Conservation (phyloP, 2,797 vertebrate species). For the Babyrousa celebensis region DNA sequence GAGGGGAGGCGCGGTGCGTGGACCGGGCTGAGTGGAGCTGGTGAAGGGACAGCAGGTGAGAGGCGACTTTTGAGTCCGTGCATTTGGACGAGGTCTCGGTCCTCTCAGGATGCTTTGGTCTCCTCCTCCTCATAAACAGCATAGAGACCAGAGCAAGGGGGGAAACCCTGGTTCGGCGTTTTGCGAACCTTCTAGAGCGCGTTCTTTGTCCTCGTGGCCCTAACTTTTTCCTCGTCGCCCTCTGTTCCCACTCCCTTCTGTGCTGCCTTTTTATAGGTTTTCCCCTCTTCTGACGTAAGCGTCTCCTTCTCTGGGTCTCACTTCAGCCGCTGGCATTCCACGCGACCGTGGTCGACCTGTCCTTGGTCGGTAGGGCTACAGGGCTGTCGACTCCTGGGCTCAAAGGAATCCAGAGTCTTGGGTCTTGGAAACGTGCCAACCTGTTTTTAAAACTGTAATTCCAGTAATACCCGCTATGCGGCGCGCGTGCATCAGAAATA, state of each 20-base stretch:
- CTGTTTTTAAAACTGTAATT: background rate
- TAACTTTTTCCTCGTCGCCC: background rate
- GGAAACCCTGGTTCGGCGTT: accelerated
- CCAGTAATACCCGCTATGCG: background rate
- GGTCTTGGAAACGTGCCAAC: background rate
- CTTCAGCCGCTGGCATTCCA: background rate
- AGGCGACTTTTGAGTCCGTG: background rate
- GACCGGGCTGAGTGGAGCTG: background rate
- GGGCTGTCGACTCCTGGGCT: background rate
- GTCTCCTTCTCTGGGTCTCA: background rate
- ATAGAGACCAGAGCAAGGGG: background rate
- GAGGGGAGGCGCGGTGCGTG: background rate
- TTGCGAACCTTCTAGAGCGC: background rate
- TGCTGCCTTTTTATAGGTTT: background rate
- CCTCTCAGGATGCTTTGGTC: background rate
- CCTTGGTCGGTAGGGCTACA: background rate
- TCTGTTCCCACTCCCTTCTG: background rate
- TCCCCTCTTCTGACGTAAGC: background rate
- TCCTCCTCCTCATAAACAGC: background rate
- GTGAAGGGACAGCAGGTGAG: background rate
- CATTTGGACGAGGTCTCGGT: accelerated
- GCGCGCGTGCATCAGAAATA: background rate
- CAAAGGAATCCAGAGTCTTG: background rate
- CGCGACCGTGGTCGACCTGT: accelerated
- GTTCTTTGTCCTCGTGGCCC: accelerated